A percentile compares a stretch with the other conserved stretches of the same genome.
These are phyloP conservation scores for Sigmodon hispidus DNA, from an alignment of 2,113 vertebrate genomes.

Conservation along the genomic window DNA sequence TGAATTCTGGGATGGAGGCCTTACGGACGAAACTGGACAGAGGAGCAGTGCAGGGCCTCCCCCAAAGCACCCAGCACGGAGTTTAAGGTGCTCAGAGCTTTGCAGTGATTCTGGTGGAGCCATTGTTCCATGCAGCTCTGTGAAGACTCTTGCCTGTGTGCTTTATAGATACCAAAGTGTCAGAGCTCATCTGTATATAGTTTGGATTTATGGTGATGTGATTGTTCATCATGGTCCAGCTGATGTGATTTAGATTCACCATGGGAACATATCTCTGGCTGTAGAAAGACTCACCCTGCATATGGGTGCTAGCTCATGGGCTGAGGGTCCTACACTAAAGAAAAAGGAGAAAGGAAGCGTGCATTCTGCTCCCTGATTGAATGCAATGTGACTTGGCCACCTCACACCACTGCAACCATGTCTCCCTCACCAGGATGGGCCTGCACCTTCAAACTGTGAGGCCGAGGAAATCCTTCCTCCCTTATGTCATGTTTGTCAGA, in stretches of 20 bases:
- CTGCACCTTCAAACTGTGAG: neutral
- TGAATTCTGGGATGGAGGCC: neutral
- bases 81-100: too few species aligned
- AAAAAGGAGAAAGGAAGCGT: neutral
- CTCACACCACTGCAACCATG: neutral
- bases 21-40: neutral
- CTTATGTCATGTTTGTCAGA: too few species aligned
- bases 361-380: too few species aligned
- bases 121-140: fast-evolving
- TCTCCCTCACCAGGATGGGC: neutral
- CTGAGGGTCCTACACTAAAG: neutral
- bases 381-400: neutral
- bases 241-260: neutral
- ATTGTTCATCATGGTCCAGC: neutral
- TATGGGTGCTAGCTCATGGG: neutral
- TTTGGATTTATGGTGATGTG: neutral
- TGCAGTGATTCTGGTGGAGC: fast-evolving
- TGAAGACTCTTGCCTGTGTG: neutral
- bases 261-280: neutral
- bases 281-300: neutral
- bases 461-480: neutral
- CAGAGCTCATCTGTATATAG: neutral
- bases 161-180: neutral
- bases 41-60: neutral
- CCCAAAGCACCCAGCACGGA: fast-evolving